A percentile compares a stretch with the other conserved stretches of the same genome.
These are phyloP conservation scores for Phacellophora camtschatica DNA, from an alignment of 30 jellyfish, hydroid and myxozoan species.

Conservation along the genomic window DNA sequence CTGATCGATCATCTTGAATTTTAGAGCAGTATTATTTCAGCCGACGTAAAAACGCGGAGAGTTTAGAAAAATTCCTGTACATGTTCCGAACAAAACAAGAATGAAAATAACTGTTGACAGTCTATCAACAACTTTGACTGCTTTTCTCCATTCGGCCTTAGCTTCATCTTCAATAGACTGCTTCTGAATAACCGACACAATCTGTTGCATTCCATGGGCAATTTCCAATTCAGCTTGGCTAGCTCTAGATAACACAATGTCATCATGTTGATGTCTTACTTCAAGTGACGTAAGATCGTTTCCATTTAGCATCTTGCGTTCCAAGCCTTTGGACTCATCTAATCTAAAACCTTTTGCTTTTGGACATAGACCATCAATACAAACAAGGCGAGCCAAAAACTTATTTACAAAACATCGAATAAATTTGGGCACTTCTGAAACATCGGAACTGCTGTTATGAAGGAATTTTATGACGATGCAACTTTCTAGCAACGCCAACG, in stretches of 20 bases:
- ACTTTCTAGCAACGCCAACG: conserved; percentile 54
- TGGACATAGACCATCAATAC: conserved; percentile 7
- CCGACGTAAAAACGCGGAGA: conserved; percentile 55
- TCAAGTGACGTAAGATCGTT: too few species aligned
- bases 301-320: conserved; percentile 39
- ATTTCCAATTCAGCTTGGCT: conserved; percentile 31
- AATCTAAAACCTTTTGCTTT: neutral
- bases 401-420: conserved; percentile 39
- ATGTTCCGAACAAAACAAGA: conserved; percentile 29
- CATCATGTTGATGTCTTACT: neutral
- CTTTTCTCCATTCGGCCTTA: conserved; percentile 70
- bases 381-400: conserved; percentile 47
- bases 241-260: neutral
- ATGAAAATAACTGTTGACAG: conserved; percentile 23
- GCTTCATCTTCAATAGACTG: conserved; percentile 46
- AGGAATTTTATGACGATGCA: conserved; percentile 48
- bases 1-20: too few species aligned
- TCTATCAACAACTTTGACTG: conserved; percentile 64
- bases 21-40: neutral
- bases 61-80: conserved; percentile 10
- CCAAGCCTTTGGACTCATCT: conserved; percentile 20
- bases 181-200: conserved; percentile 28
- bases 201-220: conserved; percentile 53
- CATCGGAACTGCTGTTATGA: conserved; percentile 19
- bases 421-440: conserved; percentile 33